Conservation (phyloP, 2,113 vertebrate genomes). For the Mormyrus iriodes region DNA sequence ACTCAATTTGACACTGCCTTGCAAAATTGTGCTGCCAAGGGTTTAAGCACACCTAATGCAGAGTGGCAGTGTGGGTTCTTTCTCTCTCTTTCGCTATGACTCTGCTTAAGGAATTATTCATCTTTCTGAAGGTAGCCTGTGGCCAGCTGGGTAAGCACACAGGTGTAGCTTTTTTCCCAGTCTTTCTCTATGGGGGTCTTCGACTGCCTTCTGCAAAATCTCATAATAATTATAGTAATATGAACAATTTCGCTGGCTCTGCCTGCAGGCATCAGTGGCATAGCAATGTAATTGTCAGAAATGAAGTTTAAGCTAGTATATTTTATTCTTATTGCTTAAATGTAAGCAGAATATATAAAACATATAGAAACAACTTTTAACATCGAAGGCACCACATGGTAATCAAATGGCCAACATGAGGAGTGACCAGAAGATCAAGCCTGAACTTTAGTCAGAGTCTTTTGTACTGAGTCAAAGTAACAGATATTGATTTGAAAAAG, state of each 20-base stretch:
- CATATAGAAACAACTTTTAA: background rate
- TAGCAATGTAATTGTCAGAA: background rate
- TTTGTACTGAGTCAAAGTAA: background rate
- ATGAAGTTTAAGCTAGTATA: background rate
- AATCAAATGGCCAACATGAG: background rate
- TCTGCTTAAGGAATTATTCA: background rate
- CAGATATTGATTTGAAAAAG: background rate
- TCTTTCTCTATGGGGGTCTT: background rate
- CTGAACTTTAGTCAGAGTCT: background rate
- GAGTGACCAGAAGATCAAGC: background rate
- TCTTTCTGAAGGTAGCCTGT: background rate
- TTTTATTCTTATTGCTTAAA: background rate
- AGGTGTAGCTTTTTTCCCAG: background rate
- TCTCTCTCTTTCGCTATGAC: background rate
- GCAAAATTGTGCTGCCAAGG: constrained; percentile 12
- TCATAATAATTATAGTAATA: background rate
- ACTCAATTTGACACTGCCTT: background rate
- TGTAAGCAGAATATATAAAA: background rate
- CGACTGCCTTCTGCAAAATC: background rate
- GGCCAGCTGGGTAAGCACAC: background rate
- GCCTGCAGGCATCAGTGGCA: background rate
- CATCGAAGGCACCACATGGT: background rate
- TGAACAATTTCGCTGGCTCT: background rate
- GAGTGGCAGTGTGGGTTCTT: background rate
- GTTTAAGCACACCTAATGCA: constrained; percentile 18